Conservation (phyloP, 2,113 vertebrate species). For the Halichoerus grypus region DNA sequence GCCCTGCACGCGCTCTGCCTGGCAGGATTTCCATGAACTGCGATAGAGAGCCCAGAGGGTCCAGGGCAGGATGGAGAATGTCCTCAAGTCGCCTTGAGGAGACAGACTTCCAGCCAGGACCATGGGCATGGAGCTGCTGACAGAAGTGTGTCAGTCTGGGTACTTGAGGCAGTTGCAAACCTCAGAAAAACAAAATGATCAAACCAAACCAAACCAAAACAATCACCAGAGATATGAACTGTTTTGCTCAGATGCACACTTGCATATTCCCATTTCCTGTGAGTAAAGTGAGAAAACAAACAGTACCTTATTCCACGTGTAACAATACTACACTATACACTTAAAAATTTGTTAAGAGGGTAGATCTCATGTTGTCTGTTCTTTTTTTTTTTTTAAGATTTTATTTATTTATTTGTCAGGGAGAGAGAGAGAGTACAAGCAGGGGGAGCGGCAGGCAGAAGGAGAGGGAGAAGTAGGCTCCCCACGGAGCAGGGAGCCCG, state of each 20-base stretch:
- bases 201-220: not conserved
- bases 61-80: not conserved
- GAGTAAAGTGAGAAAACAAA: conserved; percentile 7
- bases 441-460: no score
- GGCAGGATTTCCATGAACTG: not conserved
- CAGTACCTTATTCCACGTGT: not conserved
- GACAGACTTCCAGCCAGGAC: not conserved
- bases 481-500: no score
- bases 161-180: not conserved
- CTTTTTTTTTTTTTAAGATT: not conserved
- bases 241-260: not conserved
- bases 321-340: not conserved
- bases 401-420: no score
- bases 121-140: not conserved
- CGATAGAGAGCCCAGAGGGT: not conserved
- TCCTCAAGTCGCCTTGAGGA: not conserved
- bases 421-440: no score
- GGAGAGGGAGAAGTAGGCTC: no score
- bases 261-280: not conserved
- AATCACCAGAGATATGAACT: not conserved
- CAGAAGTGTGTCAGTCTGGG: not conserved
- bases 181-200: conserved; percentile 2
- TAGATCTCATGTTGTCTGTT: not conserved
- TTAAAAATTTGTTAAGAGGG: not conserved
- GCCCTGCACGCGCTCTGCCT: no score